A percentile compares a stretch with the other conserved stretches of the same genome.
Conservation (phyloP, 2,888 invertebrate species). For the Luperina testacea region DNA sequence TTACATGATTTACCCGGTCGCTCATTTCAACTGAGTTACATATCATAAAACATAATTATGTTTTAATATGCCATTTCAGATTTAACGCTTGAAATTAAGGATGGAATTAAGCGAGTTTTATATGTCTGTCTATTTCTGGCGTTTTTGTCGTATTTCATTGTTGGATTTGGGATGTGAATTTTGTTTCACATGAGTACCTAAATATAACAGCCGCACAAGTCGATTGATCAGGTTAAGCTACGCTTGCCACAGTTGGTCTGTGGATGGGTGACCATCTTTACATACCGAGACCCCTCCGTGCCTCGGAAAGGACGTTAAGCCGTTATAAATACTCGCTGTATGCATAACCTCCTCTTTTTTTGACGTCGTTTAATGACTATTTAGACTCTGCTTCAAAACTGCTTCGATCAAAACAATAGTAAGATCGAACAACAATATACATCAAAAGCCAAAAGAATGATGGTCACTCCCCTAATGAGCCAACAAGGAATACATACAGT, state of each 20-base stretch:
- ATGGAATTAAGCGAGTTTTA: constrained; percentile 51
- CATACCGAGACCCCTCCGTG: no score
- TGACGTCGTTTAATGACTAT: no score
- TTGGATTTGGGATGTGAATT: constrained; percentile 7
- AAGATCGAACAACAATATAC: constrained; percentile 32
- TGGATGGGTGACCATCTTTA: no score
- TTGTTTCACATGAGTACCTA: neutral
- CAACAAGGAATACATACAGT: constrained; percentile 57
- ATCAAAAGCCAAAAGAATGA: constrained; percentile 27
- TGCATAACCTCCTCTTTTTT: neutral
- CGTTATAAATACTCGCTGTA: neutral
- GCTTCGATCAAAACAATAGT: neutral
- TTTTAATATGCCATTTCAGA: constrained; percentile 46
- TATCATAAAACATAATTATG: constrained; percentile 54
- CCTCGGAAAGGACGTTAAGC: no score
- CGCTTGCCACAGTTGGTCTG: no score
- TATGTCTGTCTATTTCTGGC: constrained; percentile 36
- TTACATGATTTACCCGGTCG: constrained; percentile 23
- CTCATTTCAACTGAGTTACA: constrained; percentile 48
- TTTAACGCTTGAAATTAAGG: constrained; percentile 47
- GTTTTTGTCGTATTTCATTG: constrained; percentile 16
- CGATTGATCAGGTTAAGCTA: no score
- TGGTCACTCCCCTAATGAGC: constrained; percentile 60
- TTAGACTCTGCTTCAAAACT: neutral
- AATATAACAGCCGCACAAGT: neutral